Conservation (phyloP, 2,113 vertebrate species). For the Cebidichthys violaceus region DNA sequence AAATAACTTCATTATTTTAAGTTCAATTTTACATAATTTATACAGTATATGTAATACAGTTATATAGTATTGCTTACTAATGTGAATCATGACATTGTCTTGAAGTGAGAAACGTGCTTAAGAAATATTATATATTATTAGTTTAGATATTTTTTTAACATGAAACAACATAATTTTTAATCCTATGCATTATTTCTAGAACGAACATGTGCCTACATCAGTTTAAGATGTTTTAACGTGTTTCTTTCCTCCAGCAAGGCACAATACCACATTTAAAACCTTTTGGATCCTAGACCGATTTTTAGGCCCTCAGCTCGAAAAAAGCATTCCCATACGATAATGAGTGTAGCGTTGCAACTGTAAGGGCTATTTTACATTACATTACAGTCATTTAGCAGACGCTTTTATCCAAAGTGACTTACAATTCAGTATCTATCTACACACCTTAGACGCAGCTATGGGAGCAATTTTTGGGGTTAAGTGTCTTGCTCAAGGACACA, state of each 20-base stretch:
- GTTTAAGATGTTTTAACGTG: slow-evolving; percentile 21
- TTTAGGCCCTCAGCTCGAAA: too few relatives aligned
- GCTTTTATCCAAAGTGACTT: too few relatives aligned
- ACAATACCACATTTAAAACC: slow-evolving; percentile 25
- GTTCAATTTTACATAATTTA: background rate
- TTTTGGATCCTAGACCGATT: too few relatives aligned
- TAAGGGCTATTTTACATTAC: too few relatives aligned
- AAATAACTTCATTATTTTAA: too few relatives aligned
- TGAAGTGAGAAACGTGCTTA: background rate
- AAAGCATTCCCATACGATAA: too few relatives aligned
- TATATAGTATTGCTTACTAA: background rate
- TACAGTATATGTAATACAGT: background rate
- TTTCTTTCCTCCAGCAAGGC: slow-evolving; percentile 1
- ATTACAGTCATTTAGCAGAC: too few relatives aligned
- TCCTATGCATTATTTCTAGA: background rate
- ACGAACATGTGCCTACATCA: slow-evolving; percentile 6
- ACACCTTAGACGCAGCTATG: too few relatives aligned
- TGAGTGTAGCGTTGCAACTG: too few relatives aligned
- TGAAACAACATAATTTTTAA: background rate
- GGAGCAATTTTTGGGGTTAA: too few relatives aligned
- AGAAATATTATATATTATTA: background rate
- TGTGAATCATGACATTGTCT: background rate
- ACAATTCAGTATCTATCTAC: too few relatives aligned
- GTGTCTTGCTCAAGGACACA: too few relatives aligned
- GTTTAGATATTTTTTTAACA: background rate